These are phyloP conservation scores for Saturnia pavonia DNA, from an alignment of 2,888 invertebrate species.

Conservation along the genomic window DNA sequence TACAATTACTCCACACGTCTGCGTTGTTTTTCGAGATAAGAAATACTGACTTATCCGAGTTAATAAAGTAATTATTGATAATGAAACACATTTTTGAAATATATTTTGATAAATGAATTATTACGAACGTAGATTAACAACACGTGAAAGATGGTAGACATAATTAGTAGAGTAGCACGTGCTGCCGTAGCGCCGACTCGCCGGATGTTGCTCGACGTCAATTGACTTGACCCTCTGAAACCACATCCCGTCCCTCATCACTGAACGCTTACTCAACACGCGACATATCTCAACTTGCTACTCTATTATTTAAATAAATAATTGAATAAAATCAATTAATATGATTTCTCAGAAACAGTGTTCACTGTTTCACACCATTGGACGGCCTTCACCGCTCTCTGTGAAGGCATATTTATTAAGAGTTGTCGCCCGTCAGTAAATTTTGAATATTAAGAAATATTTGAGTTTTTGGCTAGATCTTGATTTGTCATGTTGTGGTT, in stretches of 20 bases:
- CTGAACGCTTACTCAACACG: conserved; percentile 48
- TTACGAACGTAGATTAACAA: neutral
- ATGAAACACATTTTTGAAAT: neutral
- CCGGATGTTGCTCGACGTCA: conserved; percentile 74
- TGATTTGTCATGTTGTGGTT: too few species aligned
- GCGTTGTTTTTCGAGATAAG: conserved; percentile 10
- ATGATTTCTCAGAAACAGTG: neutral
- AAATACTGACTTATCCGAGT: neutral
- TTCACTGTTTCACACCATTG: neutral
- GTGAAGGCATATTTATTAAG: neutral
- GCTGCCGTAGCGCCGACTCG: conserved; percentile 52
- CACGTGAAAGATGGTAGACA: conserved; percentile 32
- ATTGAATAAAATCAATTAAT: neutral
- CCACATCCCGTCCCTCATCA: conserved; percentile 63
- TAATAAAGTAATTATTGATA: conserved; percentile 2
- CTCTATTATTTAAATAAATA: neutral
- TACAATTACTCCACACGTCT: conserved; percentile 34
- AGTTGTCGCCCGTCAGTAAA: neutral
- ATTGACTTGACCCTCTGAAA: conserved; percentile 78
- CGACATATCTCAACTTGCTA: conserved; percentile 35
- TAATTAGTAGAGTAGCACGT: conserved; percentile 59
- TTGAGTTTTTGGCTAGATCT: neutral
- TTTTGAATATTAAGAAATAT: neutral
- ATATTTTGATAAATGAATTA: neutral
- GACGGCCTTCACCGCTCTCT: neutral